Evolutionary conservation across 2,888 invertebrate genomes (phyloP).

Genomic region (Dryobotodes eremita): DNA sequence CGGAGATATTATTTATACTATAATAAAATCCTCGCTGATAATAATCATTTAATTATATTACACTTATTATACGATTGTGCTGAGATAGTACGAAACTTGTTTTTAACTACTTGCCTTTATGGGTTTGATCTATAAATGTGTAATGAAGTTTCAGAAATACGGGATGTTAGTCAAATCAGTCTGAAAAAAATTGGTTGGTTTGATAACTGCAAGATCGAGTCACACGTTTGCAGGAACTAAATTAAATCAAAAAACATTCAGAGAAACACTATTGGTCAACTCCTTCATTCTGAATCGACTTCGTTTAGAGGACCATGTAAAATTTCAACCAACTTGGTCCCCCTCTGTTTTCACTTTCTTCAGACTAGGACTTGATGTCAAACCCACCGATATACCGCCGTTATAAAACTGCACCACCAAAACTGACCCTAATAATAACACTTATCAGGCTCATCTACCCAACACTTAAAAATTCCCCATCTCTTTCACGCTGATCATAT

Average conservation of each 20-base stretch:
- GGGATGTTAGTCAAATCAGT: background rate
- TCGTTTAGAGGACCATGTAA: background rate
- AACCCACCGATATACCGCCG: too few species aligned
- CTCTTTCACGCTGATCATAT: background rate
- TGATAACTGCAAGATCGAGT: background rate
- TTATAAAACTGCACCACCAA: too few species aligned
- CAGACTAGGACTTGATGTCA: background rate
- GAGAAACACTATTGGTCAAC: background rate
- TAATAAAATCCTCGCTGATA: conserved; percentile 3
- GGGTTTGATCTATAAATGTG: background rate
- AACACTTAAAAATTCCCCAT: background rate
- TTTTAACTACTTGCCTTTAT: conserved; percentile 16
- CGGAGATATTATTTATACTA: conserved; percentile 30
- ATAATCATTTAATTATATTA: conserved; percentile 22
- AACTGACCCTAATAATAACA: background rate
- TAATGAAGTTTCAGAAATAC: background rate
- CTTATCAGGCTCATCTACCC: background rate
- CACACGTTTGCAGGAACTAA: background rate
- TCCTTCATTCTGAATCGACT: background rate
- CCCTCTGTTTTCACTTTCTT: background rate
- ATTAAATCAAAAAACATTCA: background rate
- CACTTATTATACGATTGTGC: conserved; percentile 13
- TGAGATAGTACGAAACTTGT: conserved; percentile 10
- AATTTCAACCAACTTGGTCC: background rate
- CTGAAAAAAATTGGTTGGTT: background rate